These are phyloP conservation scores for Nephila pilipes DNA, from an alignment of 1,140 invertebrate species.

Conservation along the genomic window DNA sequence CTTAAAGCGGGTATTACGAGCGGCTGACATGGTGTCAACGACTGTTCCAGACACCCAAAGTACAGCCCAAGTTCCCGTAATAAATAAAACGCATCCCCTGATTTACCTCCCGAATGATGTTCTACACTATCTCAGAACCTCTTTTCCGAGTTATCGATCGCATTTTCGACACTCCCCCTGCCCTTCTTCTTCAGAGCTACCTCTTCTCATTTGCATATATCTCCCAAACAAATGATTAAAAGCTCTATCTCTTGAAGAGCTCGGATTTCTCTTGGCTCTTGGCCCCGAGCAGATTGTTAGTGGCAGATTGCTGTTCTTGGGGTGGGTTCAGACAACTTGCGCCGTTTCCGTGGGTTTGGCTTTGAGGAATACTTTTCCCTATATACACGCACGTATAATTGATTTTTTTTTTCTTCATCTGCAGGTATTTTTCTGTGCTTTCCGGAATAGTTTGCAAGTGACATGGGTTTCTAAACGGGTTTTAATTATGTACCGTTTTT, in stretches of 20 bases:
- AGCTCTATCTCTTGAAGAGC: background rate
- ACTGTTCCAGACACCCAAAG: constrained; percentile 13
- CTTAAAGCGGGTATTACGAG: background rate
- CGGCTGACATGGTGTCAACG: background rate
- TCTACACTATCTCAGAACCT: background rate
- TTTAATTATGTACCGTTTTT: background rate
- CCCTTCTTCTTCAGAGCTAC: background rate
- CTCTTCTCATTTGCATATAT: constrained; percentile 57
- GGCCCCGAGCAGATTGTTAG: constrained; percentile 1
- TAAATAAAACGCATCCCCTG: constrained; percentile 28
- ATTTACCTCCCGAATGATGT: constrained; percentile 55
- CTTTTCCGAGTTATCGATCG: constrained; percentile 27
- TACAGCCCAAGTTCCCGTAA: background rate
- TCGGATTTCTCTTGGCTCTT: background rate
- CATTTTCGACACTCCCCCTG: background rate
- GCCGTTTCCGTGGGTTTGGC: background rate
- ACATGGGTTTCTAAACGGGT: background rate
- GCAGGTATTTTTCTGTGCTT: background rate
- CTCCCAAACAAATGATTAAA: constrained; percentile 37
- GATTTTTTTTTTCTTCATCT: background rate
- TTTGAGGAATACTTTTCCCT: background rate
- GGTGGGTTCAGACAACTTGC: background rate
- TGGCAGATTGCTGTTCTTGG: background rate
- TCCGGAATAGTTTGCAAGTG: background rate
- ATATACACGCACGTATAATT: background rate